These are phyloP conservation scores for Ctenosaura bakeri DNA, from an alignment of 2,797 vertebrate genomes.

Conservation along the genomic window DNA sequence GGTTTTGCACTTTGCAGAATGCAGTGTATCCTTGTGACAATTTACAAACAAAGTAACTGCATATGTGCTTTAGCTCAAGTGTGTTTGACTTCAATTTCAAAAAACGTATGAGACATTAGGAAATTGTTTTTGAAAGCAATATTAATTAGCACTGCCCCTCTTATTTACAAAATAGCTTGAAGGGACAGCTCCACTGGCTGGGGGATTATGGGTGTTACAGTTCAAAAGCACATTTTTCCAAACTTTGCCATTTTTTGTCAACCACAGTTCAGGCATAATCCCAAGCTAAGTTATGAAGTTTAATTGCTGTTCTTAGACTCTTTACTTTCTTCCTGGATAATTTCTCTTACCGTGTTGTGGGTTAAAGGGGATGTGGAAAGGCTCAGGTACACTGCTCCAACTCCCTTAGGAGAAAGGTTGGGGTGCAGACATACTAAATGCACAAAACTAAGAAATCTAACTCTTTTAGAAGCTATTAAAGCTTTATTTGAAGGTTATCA, in stretches of 20 bases:
- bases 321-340: not conserved
- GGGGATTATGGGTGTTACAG: no score
- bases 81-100: not conserved
- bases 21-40: not conserved
- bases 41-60: not conserved
- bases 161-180: not conserved
- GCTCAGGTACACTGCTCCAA: not conserved
- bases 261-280: not conserved
- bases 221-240: no score
- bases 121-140: not conserved
- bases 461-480: constrained; percentile 1
- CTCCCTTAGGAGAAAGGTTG: not conserved
- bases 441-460: constrained; percentile 38
- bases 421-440: not conserved
- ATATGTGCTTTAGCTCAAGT: not conserved
- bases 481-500: constrained; percentile 30
- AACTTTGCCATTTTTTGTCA: no score
- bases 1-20: not conserved
- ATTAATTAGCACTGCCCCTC: not conserved
- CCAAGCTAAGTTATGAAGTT: not conserved
- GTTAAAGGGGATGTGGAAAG: constrained; percentile 13
- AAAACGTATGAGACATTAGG: not conserved
- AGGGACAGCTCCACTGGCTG: no score
- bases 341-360: not conserved
- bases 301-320: not conserved